phyloP scores from a whole-genome alignment of 2,113 vertebrate genomes.

The Colius striatus region DNA sequence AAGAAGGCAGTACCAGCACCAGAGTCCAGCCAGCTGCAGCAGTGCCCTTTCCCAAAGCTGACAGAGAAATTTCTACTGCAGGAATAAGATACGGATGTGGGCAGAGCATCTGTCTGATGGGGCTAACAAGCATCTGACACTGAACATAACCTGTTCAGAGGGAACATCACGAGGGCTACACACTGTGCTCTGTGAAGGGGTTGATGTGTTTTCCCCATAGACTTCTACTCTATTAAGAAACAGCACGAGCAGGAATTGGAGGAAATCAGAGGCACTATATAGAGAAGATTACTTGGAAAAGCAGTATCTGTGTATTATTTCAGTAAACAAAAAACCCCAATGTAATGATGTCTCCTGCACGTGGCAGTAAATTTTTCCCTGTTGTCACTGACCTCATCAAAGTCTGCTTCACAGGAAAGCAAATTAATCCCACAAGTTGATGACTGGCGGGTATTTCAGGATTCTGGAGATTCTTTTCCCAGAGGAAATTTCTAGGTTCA shows the following conservation, averaged over 20 bases:
- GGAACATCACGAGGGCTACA: neutral
- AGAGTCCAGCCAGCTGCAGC: neutral
- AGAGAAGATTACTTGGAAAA: neutral
- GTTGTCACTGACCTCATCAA: neutral
- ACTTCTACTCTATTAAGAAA: neutral
- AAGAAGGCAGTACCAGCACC: neutral
- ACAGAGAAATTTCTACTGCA: neutral
- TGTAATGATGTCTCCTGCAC: neutral
- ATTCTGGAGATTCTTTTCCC: neutral
- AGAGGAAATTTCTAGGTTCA: neutral
- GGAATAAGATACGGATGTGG: neutral
- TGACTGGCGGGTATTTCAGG: neutral
- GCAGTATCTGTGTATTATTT: neutral
- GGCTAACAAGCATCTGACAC: neutral
- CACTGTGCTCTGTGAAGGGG: neutral
- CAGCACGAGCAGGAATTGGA: neutral
- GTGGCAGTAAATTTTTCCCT: neutral
- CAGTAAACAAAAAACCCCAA: neutral
- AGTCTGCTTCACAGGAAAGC: neutral
- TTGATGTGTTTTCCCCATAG: neutral
- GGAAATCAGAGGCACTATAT: neutral
- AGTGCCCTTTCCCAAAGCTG: neutral
- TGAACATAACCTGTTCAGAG: neutral
- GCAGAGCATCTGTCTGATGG: neutral
- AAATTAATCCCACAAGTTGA: neutral